Conservation (phyloP, 2,888 invertebrate species). For the Caenorhabditis zanzibari region DNA sequence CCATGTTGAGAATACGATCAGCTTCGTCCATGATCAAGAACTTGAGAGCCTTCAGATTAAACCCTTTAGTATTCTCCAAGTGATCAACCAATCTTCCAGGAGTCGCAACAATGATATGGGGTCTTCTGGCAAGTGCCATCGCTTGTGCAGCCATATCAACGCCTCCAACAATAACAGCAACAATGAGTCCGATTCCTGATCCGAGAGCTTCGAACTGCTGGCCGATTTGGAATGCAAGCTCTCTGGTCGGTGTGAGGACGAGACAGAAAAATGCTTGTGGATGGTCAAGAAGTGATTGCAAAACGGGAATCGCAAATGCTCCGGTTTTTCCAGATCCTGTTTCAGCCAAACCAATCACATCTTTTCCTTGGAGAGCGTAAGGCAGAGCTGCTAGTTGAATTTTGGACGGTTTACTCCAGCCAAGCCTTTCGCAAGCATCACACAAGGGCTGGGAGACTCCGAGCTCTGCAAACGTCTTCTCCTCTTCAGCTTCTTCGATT, state of each 20-base stretch:
- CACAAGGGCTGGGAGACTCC: conserved; percentile 93
- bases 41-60: conserved; percentile 92
- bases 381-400: conserved; percentile 97
- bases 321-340: conserved; percentile 96
- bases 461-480: conserved; percentile 83
- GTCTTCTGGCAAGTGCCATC: conserved; percentile 93
- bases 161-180: conserved; percentile 97
- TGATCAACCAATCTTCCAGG: conserved; percentile 86
- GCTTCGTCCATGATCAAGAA: conserved; percentile 96
- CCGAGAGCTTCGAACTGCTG: conserved; percentile 98
- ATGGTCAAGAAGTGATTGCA: conserved; percentile 92
- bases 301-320: conserved; percentile 96
- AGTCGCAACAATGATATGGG: conserved; percentile 96
- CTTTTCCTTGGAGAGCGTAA: conserved; percentile 91
- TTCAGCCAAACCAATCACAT: conserved; percentile 90
- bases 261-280: conserved; percentile 96
- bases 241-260: conserved; percentile 96
- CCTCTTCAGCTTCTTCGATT: conserved; percentile 48
- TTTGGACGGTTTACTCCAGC: conserved; percentile 96
- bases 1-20: conserved; percentile 98
- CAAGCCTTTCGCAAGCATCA: conserved; percentile 93
- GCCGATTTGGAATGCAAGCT: conserved; percentile 97
- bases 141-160: conserved; percentile 98
- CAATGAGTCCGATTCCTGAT: conserved; percentile 93
- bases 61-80: conserved; percentile 97